These are phyloP conservation scores for Andrena fulva DNA, from an alignment of 2,888 invertebrate species.

Conservation along the genomic window DNA sequence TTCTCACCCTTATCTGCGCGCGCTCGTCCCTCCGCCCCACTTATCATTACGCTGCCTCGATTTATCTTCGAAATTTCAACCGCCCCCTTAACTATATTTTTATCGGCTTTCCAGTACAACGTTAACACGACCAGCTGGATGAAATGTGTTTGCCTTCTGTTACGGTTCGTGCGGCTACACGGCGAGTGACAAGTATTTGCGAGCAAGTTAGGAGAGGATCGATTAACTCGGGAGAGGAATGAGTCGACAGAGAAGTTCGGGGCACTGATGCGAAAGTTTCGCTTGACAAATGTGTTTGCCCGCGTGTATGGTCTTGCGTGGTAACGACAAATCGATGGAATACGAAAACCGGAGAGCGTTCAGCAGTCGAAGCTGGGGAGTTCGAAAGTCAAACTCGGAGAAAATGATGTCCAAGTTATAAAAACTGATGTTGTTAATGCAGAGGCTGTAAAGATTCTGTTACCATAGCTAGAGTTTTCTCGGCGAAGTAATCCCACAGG, in stretches of 20 bases:
- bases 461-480: background rate
- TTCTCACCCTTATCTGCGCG: conserved; percentile 9
- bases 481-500: background rate
- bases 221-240: background rate
- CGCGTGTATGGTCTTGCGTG: background rate
- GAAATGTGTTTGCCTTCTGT: conserved; percentile 2
- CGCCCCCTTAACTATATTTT: background rate
- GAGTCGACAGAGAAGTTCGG: conserved; percentile 10
- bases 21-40: background rate
- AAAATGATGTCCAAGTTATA: background rate
- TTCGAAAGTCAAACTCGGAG: background rate
- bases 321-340: conserved; percentile 14
- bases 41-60: conserved; percentile 18
- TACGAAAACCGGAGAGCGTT: background rate
- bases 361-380: background rate
- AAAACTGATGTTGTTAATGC: background rate
- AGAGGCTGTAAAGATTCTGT: no score
- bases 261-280: conserved; percentile 11
- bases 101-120: background rate
- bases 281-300: background rate
- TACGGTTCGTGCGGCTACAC: background rate
- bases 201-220: background rate
- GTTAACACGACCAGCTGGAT: no score
- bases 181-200: background rate
- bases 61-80: conserved; percentile 20